Evolutionary conservation across 2,113 vertebrate species (phyloP).

Genomic region (Carlito syrichta): DNA sequence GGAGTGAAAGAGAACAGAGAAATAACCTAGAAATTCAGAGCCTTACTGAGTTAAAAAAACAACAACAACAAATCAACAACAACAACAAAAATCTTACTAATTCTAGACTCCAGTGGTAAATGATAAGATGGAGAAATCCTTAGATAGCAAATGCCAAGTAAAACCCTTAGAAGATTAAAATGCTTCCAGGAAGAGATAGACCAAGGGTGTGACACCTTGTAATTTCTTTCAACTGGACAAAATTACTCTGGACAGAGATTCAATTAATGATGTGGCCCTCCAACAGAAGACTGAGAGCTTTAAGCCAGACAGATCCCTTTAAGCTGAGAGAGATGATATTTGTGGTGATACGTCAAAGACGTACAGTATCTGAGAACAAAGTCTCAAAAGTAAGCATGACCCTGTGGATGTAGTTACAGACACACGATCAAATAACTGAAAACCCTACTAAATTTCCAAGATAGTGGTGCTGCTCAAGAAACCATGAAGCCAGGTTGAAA

Average conservation of each 20-base stretch:
- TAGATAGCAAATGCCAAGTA: neutral
- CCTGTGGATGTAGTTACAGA: neutral
- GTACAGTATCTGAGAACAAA: neutral
- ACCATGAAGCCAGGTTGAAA: neutral
- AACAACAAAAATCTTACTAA: neutral
- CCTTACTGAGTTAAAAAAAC: neutral
- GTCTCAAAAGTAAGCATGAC: neutral
- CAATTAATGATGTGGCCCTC: neutral
- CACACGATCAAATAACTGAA: neutral
- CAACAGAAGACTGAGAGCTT: neutral
- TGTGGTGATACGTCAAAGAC: neutral
- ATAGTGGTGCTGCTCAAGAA: neutral
- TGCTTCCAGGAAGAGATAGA: neutral
- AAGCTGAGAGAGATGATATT: neutral
- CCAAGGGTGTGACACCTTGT: neutral
- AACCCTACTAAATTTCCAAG: neutral
- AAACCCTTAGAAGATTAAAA: constrained; percentile 21
- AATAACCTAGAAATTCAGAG: neutral
- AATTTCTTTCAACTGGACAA: constrained; percentile 11
- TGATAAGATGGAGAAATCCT: neutral
- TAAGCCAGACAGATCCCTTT: neutral
- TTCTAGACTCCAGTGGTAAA: neutral
- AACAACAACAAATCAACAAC: too few species aligned
- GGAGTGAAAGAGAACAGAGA: neutral
- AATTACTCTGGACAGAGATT: neutral